Percentiles rank a stretch among this genome's conserved stretches.
These are phyloP conservation scores for Paralichthys olivaceus DNA, from an alignment of 2,113 vertebrate genomes.

Conservation along the genomic window DNA sequence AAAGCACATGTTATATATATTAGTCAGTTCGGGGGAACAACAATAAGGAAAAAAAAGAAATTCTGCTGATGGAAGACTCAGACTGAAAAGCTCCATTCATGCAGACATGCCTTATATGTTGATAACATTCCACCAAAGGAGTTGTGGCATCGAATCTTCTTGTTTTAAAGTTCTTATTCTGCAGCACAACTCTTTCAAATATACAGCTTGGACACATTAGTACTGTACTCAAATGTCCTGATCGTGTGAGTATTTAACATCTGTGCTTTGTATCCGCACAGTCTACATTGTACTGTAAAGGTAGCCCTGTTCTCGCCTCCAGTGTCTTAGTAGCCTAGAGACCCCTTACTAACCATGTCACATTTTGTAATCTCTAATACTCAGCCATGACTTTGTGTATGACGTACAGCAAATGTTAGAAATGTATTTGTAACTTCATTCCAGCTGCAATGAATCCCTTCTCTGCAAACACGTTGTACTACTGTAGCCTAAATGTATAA, in stretches of 20 bases:
- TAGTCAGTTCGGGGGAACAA: not conserved
- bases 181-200: constrained; percentile 37
- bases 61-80: constrained; percentile 3
- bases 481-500: constrained; percentile 72
- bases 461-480: constrained; percentile 67
- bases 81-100: constrained; percentile 30
- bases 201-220: constrained; percentile 33
- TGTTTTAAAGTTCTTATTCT: constrained; percentile 11
- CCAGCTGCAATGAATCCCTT: constrained; percentile 55
- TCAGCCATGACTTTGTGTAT: constrained; percentile 66
- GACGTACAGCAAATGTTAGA: constrained; percentile 65
- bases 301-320: constrained; percentile 57
- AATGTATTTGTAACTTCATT: constrained; percentile 63
- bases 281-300: constrained; percentile 50
- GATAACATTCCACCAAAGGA: constrained; percentile 40
- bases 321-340: constrained; percentile 67
- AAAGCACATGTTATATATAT: constrained; percentile 41
- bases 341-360: constrained; percentile 56
- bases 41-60: not conserved
- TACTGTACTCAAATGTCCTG: constrained; percentile 34
- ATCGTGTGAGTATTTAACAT: constrained; percentile 57
- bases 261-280: constrained; percentile 64
- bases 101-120: constrained; percentile 35
- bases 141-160: constrained; percentile 2
- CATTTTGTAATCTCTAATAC: constrained; percentile 65